These are phyloP conservation scores for Pachycephala philippinensis DNA, from an alignment of 2,113 vertebrate species.

Conservation along the genomic window DNA sequence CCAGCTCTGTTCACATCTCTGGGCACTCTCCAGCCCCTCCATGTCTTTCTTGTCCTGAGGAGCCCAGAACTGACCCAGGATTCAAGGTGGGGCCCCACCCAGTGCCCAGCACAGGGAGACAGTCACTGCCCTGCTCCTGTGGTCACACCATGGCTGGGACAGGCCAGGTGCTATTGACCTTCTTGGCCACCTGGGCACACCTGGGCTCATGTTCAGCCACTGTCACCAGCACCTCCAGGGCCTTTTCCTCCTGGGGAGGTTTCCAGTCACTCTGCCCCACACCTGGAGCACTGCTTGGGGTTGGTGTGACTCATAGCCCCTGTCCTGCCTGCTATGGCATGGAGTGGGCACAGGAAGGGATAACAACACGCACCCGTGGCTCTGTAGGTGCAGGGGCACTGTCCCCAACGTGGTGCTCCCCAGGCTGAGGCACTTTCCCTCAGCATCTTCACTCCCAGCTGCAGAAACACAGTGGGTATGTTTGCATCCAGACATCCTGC, in stretches of 20 bases:
- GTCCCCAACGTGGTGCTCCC: background rate
- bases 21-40: accelerated
- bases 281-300: background rate
- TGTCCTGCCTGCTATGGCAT: background rate
- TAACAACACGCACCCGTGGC: background rate
- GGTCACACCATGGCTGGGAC: background rate
- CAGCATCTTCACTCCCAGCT: background rate
- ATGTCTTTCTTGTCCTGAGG: accelerated
- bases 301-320: background rate
- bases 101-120: background rate
- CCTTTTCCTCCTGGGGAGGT: background rate
- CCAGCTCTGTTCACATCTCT: background rate
- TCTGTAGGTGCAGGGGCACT: background rate
- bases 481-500: background rate
- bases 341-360: background rate
- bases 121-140: background rate
- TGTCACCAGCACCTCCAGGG: background rate
- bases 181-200: background rate
- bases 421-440: background rate
- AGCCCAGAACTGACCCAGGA: background rate
- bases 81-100: background rate
- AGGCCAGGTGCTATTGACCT: background rate
- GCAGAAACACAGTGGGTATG: accelerated
- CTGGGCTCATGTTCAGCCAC: background rate
- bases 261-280: background rate